Evolutionary conservation across 2,888 invertebrate genomes (phyloP), one percentile per base, ranked within the genome.

Genomic region (Acanthacorydalis orientalis): DNA sequence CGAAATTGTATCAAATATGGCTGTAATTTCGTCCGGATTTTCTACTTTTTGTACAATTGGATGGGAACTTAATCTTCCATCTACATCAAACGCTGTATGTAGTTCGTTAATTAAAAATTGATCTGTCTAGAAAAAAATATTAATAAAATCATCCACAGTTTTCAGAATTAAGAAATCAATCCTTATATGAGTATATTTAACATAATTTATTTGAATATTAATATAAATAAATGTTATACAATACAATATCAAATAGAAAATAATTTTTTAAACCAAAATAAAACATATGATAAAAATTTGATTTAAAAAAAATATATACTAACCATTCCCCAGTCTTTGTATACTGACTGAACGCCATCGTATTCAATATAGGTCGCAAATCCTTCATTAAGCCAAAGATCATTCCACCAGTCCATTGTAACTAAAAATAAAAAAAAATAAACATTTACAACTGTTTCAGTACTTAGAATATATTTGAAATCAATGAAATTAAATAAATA

Each of bases 361-460:
- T 80, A 86, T 63, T 88, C 81, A 68, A 93, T 84, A 61, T 83
- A 95, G 1, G 82, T 78, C 3, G 93, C 93, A 63, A 95, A 95
- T 0, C 93, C 95, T 69, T 88, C 87, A 60, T 93, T 95, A 16
- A 95, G 68, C 93, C 93, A 89, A 1, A 89, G 68, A 63, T 93
- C 92, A 60, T 87, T 83, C 88, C 88, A 89, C 91, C 91, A 91
- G 54, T 80, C 75, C 84, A 92, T 83, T 6, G 92, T 93, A 1
- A 92, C 92, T 80, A 56, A 51, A 71, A 69, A 56, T 44, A 47
- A 34, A 47, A 47, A 47, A 50, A 40, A 44, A 48, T 45, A 49
- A 15, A 44, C 3, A 12, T 15, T 15, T 16, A 50, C 39, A 40
- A 39, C 44, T 34, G 37, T 43, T 35, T n/a, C n/a, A n/a, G n/a